Conservation (phyloP, 2,113 vertebrate species). For the Probosciger aterrimus region DNA sequence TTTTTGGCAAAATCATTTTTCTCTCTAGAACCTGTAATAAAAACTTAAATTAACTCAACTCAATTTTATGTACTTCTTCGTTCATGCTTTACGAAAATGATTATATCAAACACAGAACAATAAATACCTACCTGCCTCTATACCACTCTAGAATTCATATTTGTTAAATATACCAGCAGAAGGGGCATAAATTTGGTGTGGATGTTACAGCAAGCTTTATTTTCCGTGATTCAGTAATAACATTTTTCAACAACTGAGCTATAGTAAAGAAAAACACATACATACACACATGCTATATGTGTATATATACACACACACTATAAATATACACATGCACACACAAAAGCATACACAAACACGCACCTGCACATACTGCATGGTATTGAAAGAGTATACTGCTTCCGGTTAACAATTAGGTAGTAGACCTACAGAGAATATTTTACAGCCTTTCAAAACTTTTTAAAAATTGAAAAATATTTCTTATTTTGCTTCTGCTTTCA, state of each 20-base stretch:
- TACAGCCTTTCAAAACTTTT: not conserved
- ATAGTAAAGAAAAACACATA: not conserved
- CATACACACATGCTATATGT: not conserved
- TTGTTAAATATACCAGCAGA: not conserved
- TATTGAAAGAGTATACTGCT: not conserved
- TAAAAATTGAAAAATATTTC: not conserved
- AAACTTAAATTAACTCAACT: slow-evolving; percentile 24
- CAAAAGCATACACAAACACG: not conserved
- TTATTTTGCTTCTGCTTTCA: not conserved
- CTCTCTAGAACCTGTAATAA: not conserved
- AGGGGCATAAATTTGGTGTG: not conserved
- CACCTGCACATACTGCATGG: not conserved
- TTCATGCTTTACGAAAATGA: not conserved
- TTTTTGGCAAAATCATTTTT: not conserved
- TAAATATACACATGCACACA: not conserved
- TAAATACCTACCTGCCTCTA: not conserved
- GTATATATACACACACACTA: not conserved
- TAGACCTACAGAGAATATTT: not conserved
- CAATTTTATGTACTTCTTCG: not conserved
- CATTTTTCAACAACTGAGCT: not conserved
- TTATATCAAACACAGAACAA: not conserved
- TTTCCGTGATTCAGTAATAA: not conserved
- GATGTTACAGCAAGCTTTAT: not conserved
- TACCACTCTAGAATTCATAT: not conserved
- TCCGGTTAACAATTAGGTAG: not conserved